Percentiles rank a stretch among this genome's conserved stretches.
Evolutionary conservation across 2,888 invertebrate genomes (phyloP).

Genomic region (Mantis religiosa): DNA sequence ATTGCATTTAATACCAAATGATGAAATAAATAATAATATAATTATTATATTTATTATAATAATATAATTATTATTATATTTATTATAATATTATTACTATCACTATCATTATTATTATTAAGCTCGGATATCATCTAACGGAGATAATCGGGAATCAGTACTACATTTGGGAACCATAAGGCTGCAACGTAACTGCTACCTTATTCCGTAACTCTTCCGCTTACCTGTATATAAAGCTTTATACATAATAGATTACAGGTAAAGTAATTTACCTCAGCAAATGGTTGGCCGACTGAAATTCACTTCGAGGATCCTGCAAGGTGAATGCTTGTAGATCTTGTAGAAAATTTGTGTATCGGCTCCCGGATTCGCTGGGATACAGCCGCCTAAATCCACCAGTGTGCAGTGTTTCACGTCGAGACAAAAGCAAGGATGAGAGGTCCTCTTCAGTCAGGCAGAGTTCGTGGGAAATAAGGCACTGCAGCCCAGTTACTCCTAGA

Average conservation of each 20-base stretch:
- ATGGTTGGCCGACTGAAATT: conserved; percentile 2
- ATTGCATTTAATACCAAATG: too few species aligned
- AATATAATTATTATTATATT: too few species aligned
- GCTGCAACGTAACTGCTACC: too few species aligned
- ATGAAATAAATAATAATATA: too few species aligned
- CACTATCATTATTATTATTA: too few species aligned
- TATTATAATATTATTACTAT: too few species aligned
- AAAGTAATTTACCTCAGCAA: conserved; percentile 14
- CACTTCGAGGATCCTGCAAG: conserved; percentile 7
- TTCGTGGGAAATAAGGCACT: conserved; percentile 38
- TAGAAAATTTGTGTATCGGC: conserved; percentile 13
- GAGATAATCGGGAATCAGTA: too few species aligned
- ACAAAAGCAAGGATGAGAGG: conserved; percentile 37
- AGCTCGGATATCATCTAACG: too few species aligned
- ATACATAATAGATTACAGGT: background rate
- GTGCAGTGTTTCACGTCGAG: conserved; percentile 37
- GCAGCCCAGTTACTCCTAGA: conserved; percentile 34
- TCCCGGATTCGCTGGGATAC: conserved; percentile 28
- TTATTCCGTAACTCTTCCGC: too few species aligned
- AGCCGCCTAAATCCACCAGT: conserved; percentile 36
- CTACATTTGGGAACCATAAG: too few species aligned
- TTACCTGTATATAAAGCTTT: too few species aligned
- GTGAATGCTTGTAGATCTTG: conserved; percentile 5
- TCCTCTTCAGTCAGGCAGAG: conserved; percentile 40
- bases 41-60: too few species aligned